These are phyloP conservation scores for Phthorimaea operculella DNA, from an alignment of 1,140 invertebrate species.

Conservation along the genomic window DNA sequence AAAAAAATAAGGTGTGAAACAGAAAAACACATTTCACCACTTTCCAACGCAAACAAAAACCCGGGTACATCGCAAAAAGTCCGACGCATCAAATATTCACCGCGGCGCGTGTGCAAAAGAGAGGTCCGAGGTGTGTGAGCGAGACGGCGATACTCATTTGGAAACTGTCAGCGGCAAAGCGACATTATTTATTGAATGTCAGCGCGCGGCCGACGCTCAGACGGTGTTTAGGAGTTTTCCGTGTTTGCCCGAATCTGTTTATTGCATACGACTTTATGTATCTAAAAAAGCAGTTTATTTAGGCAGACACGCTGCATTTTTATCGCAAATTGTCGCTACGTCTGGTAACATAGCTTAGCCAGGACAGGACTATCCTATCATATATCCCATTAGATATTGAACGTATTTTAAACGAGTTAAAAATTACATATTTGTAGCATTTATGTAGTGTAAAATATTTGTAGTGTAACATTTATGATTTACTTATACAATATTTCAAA, in stretches of 20 bases:
- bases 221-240: background rate
- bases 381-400: too few species aligned
- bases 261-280: background rate
- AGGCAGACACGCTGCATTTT: background rate
- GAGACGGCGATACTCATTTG: slow-evolving; percentile 35
- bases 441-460: too few species aligned
- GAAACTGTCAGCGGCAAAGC: slow-evolving; percentile 40
- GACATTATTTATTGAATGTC: slow-evolving; percentile 8
- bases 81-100: slow-evolving; percentile 12
- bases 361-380: too few species aligned
- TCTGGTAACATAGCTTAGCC: background rate
- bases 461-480: too few species aligned
- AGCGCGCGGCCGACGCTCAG: background rate
- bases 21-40: slow-evolving; percentile 8
- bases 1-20: slow-evolving; percentile 5
- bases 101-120: slow-evolving; percentile 18
- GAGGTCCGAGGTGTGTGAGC: slow-evolving; percentile 1
- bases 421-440: too few species aligned
- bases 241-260: background rate
- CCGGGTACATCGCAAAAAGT: slow-evolving; percentile 9
- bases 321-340: background rate
- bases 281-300: background rate
- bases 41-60: slow-evolving; percentile 6
- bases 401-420: background rate
- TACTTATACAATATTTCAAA: too few species aligned